Percentiles rank a stretch among this genome's conserved stretches.
Evolutionary conservation across 1,140 invertebrate species (phyloP).

Genomic region (Luehdorfia chinensis): DNA sequence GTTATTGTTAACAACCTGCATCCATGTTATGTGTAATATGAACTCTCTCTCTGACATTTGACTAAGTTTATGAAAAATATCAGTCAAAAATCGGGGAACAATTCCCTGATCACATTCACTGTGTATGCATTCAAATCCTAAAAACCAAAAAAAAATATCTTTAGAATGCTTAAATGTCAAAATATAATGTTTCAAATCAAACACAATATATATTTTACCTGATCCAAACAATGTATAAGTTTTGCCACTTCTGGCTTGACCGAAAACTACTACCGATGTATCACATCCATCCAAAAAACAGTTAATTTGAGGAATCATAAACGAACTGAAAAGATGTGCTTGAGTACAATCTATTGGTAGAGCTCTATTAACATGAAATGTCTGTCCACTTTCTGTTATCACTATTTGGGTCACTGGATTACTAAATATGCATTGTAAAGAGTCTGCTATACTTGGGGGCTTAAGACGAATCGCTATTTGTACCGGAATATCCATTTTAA

Average conservation of each 20-base stretch:
- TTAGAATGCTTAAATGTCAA: not conserved
- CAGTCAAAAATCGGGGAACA: slow-evolving; percentile 84
- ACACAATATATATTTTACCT: slow-evolving; percentile 37
- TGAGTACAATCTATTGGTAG: slow-evolving; percentile 78
- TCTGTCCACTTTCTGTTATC: slow-evolving; percentile 76
- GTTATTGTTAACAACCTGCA: slow-evolving; percentile 79
- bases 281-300: slow-evolving; percentile 84
- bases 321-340: slow-evolving; percentile 63
- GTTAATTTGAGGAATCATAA: slow-evolving; percentile 77
- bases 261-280: slow-evolving; percentile 86
- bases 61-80: slow-evolving; percentile 83
- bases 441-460: slow-evolving; percentile 65
- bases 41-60: slow-evolving; percentile 79
- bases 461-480: slow-evolving; percentile 79
- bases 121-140: slow-evolving; percentile 81
- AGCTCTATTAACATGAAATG: slow-evolving; percentile 79
- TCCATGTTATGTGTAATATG: slow-evolving; percentile 81
- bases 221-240: slow-evolving; percentile 88
- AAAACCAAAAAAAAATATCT: slow-evolving; percentile 8
- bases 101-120: slow-evolving; percentile 86
- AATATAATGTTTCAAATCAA: not conserved
- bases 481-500: slow-evolving; percentile 78
- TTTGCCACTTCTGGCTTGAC: slow-evolving; percentile 87
- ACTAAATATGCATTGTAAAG: slow-evolving; percentile 75
- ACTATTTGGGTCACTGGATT: slow-evolving; percentile 77